A percentile compares a stretch with the other conserved stretches of the same genome.
phyloP scores from a whole-genome alignment of 37 sponge, comb jelly and placozoan species.

The Spongilla lacustris region DNA sequence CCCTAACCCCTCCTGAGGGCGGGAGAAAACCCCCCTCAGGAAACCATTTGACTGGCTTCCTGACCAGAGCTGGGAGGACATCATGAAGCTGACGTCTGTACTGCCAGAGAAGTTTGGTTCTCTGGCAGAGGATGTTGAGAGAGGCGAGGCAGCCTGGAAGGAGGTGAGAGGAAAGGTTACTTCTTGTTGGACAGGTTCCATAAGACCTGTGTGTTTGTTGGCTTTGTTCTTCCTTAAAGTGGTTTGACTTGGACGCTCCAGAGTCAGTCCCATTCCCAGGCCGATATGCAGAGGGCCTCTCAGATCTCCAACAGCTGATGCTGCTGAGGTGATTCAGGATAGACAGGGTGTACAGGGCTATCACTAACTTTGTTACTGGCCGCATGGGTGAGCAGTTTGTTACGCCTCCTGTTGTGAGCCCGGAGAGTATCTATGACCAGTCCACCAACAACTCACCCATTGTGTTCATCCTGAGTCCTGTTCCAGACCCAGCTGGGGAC shows the following conservation, averaged over 20 bases:
- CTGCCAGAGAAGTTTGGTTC: constrained; percentile 82
- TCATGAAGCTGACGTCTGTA: constrained; percentile 78
- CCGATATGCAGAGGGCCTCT: constrained; percentile 67
- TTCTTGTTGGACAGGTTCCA: no score
- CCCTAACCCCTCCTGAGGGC: no score
- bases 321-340: constrained; percentile 96
- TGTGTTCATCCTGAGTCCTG: constrained; percentile 99
- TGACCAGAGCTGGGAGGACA: constrained; percentile 99
- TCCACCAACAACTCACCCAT: constrained; percentile 93
- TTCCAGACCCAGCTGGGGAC: constrained; percentile 98
- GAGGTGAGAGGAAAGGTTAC: constrained; percentile 26
- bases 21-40: constrained; percentile 88
- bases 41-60: constrained; percentile 97
- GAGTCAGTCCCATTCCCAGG: constrained; percentile 88
- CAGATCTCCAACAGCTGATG: constrained; percentile 87
- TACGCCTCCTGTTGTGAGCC: constrained; percentile 96
- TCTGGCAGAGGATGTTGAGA: constrained; percentile 91
- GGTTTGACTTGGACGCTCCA: constrained; percentile 96
- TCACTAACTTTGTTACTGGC: constrained; percentile 93
- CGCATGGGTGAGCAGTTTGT: constrained; percentile 98
- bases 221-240: constrained; percentile 31
- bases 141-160: constrained; percentile 84
- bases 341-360: constrained; percentile 95
- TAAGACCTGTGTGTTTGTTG: no score
- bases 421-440: constrained; percentile 93